Evolutionary conservation across 2,113 vertebrate genomes (phyloP).

Genomic region (Pelvicachromis taeniatus): DNA sequence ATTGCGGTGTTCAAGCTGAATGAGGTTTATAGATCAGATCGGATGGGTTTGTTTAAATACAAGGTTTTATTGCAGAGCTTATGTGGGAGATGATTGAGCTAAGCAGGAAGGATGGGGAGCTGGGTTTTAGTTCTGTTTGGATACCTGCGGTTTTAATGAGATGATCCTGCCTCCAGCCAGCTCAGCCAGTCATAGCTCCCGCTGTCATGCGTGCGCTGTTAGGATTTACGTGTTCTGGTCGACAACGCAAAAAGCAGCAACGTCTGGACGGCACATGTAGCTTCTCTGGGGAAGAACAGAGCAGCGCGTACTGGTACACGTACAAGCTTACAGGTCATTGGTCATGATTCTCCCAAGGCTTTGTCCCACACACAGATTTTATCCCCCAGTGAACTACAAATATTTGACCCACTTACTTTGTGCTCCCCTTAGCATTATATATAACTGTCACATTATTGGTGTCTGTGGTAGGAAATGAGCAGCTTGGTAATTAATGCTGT

Average conservation of each 20-base stretch:
- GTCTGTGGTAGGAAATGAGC: constrained; percentile 28
- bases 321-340: constrained; percentile 27
- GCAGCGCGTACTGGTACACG: not conserved
- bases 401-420: constrained; percentile 10
- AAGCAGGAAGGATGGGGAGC: constrained; percentile 3
- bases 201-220: constrained; percentile 35
- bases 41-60: constrained; percentile 17
- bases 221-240: not conserved
- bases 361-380: not conserved
- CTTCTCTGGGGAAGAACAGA: not conserved
- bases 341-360: constrained; percentile 39
- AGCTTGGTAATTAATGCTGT: constrained; percentile 9
- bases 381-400: not conserved
- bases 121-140: constrained; percentile 27
- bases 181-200: not conserved
- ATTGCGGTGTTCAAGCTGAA: not conserved
- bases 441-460: not conserved
- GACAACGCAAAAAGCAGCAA: not conserved
- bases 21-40: constrained; percentile 19
- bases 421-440: not conserved
- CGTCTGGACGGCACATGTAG: constrained; percentile 48
- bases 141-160: constrained; percentile 42
- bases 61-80: constrained; percentile 16
- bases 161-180: constrained; percentile 16
- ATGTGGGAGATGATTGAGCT: constrained; percentile 18